Conservation (phyloP, 2,113 vertebrate species). For the Strix uralensis region DNA sequence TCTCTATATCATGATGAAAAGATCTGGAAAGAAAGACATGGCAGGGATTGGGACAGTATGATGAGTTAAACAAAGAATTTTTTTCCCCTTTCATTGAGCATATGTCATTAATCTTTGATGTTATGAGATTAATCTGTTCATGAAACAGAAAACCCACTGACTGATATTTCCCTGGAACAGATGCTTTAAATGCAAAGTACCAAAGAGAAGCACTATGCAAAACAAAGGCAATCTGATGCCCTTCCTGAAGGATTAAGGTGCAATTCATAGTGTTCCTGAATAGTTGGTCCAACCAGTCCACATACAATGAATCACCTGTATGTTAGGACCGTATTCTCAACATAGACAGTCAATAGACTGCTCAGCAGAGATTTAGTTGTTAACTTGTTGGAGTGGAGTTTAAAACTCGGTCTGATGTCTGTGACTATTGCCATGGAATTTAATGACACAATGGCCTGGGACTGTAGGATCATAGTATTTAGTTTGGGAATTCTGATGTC, state of each 20-base stretch:
- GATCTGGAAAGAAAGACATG: not conserved
- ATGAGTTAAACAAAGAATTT: not conserved
- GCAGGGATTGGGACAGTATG: not conserved
- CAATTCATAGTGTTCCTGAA: not conserved
- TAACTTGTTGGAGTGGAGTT: not conserved
- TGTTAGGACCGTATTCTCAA: not conserved
- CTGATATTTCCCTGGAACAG: constrained; percentile 23
- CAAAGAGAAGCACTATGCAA: not conserved
- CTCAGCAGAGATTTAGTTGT: not conserved
- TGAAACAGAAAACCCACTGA: constrained; percentile 6
- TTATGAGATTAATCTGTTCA: not conserved
- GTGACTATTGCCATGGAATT: not conserved
- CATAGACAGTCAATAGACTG: not conserved
- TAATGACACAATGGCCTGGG: not conserved
- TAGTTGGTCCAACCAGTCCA: not conserved
- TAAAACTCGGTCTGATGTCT: not conserved
- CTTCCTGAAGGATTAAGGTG: not conserved
- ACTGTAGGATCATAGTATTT: not conserved
- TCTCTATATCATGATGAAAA: not conserved
- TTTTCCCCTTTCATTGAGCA: not conserved
- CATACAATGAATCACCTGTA: not conserved
- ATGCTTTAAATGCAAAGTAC: not conserved
- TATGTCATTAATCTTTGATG: constrained; percentile 31
- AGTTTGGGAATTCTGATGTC: not conserved
- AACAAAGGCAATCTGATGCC: not conserved